Percentiles rank a stretch among this genome's conserved stretches.
Conservation (phyloP, 2,113 vertebrate genomes). For the Nibea albiflora region DNA sequence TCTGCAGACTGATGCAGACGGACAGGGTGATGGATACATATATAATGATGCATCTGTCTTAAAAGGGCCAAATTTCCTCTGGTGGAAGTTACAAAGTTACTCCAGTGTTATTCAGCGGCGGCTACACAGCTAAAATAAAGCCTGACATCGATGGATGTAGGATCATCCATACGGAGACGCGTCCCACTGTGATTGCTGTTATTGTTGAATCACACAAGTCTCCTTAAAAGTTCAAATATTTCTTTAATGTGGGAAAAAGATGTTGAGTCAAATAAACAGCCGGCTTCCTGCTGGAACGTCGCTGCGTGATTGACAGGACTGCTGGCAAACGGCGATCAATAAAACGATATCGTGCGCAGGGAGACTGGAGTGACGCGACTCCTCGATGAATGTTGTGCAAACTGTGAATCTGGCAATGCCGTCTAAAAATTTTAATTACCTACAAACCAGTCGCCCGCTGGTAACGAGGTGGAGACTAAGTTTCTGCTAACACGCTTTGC, state of each 20-base stretch:
- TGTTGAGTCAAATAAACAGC: not conserved
- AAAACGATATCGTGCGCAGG: not conserved
- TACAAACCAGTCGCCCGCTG: not conserved
- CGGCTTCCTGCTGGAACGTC: not conserved
- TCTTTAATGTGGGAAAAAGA: not conserved
- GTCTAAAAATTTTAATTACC: not conserved
- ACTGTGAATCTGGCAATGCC: not conserved
- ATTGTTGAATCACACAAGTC: not conserved
- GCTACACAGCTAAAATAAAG: not conserved
- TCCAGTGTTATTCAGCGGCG: conserved; percentile 16
- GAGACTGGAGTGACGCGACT: not conserved
- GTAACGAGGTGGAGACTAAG: not conserved
- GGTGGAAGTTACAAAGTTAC: not conserved
- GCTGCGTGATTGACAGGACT: not conserved
- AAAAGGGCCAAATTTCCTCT: conserved; percentile 3
- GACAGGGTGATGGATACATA: conserved; percentile 18
- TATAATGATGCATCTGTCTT: conserved; percentile 29
- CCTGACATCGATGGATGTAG: not conserved
- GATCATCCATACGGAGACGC: not conserved
- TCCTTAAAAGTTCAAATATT: not conserved
- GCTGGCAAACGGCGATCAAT: not conserved
- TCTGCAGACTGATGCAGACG: not conserved
- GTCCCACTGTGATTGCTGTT: not conserved
- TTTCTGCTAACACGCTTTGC: conserved; percentile 9
- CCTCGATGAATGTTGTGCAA: not conserved